Percentiles rank a stretch among this genome's conserved stretches.
These are phyloP conservation scores for Sesamia nonagrioides DNA, from an alignment of 1,140 invertebrate species.

Conservation along the genomic window DNA sequence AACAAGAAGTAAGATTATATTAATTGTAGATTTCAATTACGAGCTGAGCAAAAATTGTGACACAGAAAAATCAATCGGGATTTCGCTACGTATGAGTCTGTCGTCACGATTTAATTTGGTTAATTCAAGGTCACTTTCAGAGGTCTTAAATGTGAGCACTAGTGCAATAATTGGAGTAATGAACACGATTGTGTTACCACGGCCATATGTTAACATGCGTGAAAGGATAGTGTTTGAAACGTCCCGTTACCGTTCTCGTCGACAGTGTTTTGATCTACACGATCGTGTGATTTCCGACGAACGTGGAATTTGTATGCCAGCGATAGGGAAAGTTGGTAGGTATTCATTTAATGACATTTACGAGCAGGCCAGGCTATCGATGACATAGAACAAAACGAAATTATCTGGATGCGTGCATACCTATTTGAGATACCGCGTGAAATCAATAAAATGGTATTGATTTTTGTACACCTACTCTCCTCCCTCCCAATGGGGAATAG, in stretches of 20 bases:
- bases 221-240: conserved; percentile 76
- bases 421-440: conserved; percentile 16
- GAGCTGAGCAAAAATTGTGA: conserved; percentile 55
- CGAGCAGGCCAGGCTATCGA: conserved; percentile 18
- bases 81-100: conserved; percentile 66
- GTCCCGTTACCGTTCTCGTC: conserved; percentile 74
- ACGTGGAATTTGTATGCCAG: conserved; percentile 44
- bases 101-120: conserved; percentile 66
- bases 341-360: conserved; percentile 36
- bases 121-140: conserved; percentile 67
- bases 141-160: conserved; percentile 59
- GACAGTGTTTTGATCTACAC: conserved; percentile 60
- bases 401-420: neutral
- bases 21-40: conserved; percentile 6
- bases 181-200: conserved; percentile 68
- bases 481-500: conserved; percentile 27
- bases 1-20: conserved; percentile 48
- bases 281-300: conserved; percentile 40
- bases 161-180: conserved; percentile 73
- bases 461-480: conserved; percentile 43
- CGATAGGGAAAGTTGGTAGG: conserved; percentile 50
- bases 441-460: conserved; percentile 38
- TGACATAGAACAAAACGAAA: conserved; percentile 18
- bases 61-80: conserved; percentile 67
- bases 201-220: conserved; percentile 84